A percentile compares a stretch with the other conserved stretches of the same genome.
These are phyloP conservation scores for Corythornis madagascariensis DNA, from an alignment of 2,113 vertebrate genomes.

Conservation along the genomic window DNA sequence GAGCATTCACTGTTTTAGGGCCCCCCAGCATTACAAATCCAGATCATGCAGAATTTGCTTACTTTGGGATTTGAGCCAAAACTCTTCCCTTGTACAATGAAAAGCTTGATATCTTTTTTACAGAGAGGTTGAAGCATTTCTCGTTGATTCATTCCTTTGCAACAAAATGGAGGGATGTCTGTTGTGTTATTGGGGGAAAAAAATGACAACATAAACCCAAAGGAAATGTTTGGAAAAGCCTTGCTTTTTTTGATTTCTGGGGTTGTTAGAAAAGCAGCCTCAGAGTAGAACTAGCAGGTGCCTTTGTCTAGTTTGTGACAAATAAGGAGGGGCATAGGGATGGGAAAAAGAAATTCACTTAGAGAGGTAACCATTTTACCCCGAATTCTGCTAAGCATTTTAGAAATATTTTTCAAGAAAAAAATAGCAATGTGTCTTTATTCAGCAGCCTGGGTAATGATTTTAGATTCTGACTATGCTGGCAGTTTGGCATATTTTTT, in stretches of 20 bases:
- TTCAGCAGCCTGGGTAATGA: neutral
- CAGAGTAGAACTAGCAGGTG: neutral
- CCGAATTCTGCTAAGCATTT: neutral
- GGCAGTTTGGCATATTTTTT: neutral
- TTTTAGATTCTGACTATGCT: conserved; percentile 21
- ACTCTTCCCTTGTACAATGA: neutral
- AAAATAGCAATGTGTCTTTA: neutral
- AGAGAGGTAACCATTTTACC: neutral
- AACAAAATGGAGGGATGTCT: neutral
- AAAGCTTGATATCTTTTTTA: neutral
- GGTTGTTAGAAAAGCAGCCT: neutral
- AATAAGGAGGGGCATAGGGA: neutral
- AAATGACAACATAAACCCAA: neutral
- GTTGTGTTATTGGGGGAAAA: neutral
- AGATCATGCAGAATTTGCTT: neutral
- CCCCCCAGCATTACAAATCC: neutral
- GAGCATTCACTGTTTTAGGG: neutral
- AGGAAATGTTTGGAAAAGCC: neutral
- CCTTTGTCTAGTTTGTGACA: neutral
- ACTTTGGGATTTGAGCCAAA: neutral
- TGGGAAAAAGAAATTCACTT: neutral
- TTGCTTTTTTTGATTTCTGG: neutral
- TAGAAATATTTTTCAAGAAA: neutral
- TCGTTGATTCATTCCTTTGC: neutral
- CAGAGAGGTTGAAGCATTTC: neutral